These are phyloP conservation scores for Xerus rutilus DNA, from an alignment of 2,797 vertebrate species.

Conservation along the genomic window DNA sequence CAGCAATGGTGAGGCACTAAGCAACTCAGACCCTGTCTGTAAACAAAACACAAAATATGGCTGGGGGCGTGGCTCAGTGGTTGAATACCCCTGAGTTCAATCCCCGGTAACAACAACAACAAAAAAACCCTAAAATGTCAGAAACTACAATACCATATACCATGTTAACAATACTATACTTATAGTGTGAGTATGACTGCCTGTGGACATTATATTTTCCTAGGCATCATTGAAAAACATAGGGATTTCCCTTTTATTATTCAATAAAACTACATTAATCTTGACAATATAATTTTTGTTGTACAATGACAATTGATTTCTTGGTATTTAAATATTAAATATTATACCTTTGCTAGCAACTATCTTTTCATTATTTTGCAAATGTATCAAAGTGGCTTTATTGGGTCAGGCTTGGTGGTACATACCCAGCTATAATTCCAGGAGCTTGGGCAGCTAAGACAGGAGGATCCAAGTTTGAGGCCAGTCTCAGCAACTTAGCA, in stretches of 20 bases:
- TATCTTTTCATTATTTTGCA: slow-evolving; percentile 49
- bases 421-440: no score
- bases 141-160: neutral
- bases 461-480: no score
- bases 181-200: neutral
- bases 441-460: no score
- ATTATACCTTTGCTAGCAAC: neutral
- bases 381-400: neutral
- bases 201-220: neutral
- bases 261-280: slow-evolving; percentile 20
- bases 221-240: slow-evolving; percentile 16
- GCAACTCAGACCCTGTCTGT: no score
- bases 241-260: neutral
- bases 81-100: no score
- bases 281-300: slow-evolving; percentile 6
- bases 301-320: neutral
- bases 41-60: no score
- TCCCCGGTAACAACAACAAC: no score
- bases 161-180: neutral
- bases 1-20: no score
- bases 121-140: neutral
- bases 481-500: no score
- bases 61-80: no score
- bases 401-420: neutral
- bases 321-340: slow-evolving; percentile 12